Conservation (phyloP, 2,797 vertebrate genomes). For the Staurois parvus region DNA sequence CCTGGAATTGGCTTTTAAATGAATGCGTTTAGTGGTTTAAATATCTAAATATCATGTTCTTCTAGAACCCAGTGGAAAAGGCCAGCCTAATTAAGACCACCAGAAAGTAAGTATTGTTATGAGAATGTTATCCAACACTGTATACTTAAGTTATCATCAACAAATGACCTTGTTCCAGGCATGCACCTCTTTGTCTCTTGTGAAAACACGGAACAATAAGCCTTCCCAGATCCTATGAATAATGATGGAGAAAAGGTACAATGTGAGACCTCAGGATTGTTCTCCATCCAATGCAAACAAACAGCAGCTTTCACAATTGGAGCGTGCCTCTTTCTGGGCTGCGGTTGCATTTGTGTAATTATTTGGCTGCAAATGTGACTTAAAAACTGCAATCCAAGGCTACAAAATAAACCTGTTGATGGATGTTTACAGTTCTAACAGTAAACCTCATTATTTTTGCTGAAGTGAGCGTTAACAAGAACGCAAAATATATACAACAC, state of each 20-base stretch:
- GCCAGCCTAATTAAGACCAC: no score
- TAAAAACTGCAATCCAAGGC: background rate
- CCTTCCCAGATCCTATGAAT: background rate
- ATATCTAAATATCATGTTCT: no score
- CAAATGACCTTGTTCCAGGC: background rate
- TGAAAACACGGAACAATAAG: background rate
- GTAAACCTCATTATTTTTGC: slow-evolving; percentile 35
- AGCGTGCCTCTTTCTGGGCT: background rate
- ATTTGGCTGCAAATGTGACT: slow-evolving; percentile 26
- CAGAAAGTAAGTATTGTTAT: no score
- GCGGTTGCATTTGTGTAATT: slow-evolving; percentile 13
- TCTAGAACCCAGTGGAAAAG: no score
- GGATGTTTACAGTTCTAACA: slow-evolving; percentile 34
- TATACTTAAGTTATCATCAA: no score
- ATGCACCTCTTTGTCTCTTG: background rate
- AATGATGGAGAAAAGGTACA: background rate
- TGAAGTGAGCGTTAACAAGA: background rate
- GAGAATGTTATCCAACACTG: no score
- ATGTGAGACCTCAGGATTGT: slow-evolving; percentile 7
- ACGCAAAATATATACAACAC: background rate
- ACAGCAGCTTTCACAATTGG: background rate
- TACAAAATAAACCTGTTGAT: slow-evolving; percentile 18
- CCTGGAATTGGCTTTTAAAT: no score
- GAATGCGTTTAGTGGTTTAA: no score
- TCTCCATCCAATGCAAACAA: slow-evolving; percentile 43